These are phyloP conservation scores for Pithys albifrons DNA, from an alignment of 2,113 vertebrate genomes.

Conservation along the genomic window DNA sequence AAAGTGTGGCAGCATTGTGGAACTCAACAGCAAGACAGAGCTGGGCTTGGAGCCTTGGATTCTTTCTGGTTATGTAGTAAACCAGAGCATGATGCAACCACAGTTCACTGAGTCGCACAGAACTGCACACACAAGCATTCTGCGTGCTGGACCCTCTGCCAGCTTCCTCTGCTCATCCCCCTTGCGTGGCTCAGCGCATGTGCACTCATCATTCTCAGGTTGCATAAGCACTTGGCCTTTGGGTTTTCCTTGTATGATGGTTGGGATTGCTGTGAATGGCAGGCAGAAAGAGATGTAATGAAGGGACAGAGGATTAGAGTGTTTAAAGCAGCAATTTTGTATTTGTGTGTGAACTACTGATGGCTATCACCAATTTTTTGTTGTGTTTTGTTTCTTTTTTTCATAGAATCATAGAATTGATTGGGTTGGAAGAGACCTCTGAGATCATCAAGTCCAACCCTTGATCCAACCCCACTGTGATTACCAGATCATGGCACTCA, in stretches of 20 bases:
- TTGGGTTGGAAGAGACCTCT: too few relatives aligned
- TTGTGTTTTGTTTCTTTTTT: neutral
- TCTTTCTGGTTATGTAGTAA: neutral
- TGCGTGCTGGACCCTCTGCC: neutral
- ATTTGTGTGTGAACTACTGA: neutral
- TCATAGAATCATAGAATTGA: too few relatives aligned
- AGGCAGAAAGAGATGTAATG: neutral
- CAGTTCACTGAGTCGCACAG: rapidly evolving
- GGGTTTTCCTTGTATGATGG: neutral
- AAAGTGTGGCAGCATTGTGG: neutral
- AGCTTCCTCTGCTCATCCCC: neutral
- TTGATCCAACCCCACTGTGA: too few relatives aligned
- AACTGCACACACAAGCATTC: neutral
- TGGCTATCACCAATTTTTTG: neutral
- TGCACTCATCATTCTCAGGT: rapidly evolving
- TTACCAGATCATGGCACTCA: too few relatives aligned
- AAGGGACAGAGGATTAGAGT: neutral
- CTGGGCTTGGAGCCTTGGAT: neutral
- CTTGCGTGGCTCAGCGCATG: rapidly evolving
- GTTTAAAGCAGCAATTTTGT: neutral
- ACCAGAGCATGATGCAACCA: neutral
- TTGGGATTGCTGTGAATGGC: neutral
- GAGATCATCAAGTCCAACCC: too few relatives aligned
- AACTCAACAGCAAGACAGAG: neutral
- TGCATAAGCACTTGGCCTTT: neutral